These are phyloP conservation scores for Mamestra configurata DNA, from an alignment of 1,140 invertebrate species.

Conservation along the genomic window DNA sequence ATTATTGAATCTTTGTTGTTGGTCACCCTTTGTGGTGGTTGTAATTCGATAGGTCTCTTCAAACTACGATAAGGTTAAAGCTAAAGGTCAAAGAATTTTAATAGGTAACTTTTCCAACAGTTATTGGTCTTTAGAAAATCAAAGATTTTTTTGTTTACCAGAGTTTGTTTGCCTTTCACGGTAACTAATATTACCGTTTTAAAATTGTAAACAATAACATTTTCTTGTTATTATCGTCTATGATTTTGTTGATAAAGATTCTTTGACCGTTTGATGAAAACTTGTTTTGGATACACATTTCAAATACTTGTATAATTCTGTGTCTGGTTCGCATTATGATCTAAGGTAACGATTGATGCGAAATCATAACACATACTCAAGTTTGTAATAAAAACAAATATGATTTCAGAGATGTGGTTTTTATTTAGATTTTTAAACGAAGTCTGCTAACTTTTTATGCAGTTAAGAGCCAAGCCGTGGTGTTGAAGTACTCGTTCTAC, in stretches of 20 bases:
- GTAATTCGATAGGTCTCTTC: background rate
- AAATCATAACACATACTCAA: slow-evolving; percentile 9
- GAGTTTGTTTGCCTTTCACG: no score
- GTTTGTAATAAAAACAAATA: background rate
- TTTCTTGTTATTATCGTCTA: background rate
- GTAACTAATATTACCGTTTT: no score
- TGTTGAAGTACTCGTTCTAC: background rate
- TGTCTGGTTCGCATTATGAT: slow-evolving; percentile 4
- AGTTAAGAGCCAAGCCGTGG: background rate
- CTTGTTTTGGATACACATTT: background rate
- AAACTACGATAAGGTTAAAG: background rate
- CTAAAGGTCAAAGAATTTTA: background rate
- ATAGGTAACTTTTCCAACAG: background rate
- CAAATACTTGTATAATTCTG: background rate
- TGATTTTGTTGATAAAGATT: background rate
- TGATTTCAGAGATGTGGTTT: background rate
- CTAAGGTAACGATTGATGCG: background rate
- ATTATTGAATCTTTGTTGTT: slow-evolving; percentile 22
- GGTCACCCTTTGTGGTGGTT: slow-evolving; percentile 15
- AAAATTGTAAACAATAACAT: background rate
- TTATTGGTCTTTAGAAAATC: no score
- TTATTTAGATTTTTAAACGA: background rate
- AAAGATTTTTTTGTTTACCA: background rate
- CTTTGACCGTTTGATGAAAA: slow-evolving; percentile 2
- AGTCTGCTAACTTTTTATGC: background rate